Evolutionary conservation across 53 echinoderm and acorn worm species (phyloP).

Genomic region (Temnopleurus reevesii): DNA sequence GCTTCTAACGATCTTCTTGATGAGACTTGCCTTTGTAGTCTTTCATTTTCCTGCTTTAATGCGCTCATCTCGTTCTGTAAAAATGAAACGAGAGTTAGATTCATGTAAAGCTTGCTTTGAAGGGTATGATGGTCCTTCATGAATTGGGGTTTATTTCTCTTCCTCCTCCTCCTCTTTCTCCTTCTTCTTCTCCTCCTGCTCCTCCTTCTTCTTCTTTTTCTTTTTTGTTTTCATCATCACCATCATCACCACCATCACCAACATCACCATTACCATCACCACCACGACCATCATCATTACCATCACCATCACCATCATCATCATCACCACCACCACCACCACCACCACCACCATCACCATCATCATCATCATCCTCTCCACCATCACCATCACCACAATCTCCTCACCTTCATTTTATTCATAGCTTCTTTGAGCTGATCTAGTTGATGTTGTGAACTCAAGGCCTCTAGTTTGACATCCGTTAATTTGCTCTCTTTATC

Average conservation of each 20-base stretch:
- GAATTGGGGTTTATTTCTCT: no score
- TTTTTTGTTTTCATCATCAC: neutral
- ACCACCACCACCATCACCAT: neutral
- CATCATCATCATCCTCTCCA: neutral
- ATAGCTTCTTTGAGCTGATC: slow-evolving; percentile 95
- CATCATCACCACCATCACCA: neutral
- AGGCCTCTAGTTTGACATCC: slow-evolving; percentile 90
- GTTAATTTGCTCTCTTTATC: slow-evolving; percentile 94
- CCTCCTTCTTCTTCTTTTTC: neutral
- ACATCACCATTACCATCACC: neutral
- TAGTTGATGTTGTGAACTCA: slow-evolving; percentile 93
- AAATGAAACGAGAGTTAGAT: neutral
- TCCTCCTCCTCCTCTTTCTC: neutral
- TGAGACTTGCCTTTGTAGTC: slow-evolving; percentile 82
- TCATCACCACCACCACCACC: neutral
- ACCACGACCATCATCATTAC: neutral
- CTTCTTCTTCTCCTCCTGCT: neutral
- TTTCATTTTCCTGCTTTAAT: slow-evolving; percentile 92
- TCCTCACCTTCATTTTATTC: slow-evolving; percentile 92
- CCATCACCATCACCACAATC: neutral
- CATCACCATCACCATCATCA: slow-evolving; percentile 12
- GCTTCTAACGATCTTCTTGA: slow-evolving; percentile 74
- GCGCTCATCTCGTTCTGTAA: slow-evolving; percentile 89
- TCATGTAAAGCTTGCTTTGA: no score
- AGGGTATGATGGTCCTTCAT: no score